phyloP scores from a whole-genome alignment of 1,140 invertebrate species.

The Leptinotarsa lineolata region DNA sequence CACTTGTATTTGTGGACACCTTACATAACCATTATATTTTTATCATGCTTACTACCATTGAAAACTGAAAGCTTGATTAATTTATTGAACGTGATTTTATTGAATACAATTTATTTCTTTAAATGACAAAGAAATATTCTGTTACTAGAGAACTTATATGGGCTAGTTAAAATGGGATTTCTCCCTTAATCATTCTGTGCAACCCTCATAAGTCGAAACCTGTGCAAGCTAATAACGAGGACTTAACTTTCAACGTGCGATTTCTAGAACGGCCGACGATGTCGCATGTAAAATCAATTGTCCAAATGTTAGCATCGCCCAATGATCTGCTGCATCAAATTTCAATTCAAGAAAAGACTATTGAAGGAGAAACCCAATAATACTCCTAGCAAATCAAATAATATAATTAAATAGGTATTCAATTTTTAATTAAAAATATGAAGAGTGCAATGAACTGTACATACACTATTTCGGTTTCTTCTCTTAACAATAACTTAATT shows the following conservation, averaged over 20 bases:
- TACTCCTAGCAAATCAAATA: no score
- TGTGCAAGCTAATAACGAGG: no score
- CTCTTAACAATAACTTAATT: conserved; percentile 24
- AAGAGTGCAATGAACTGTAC: conserved; percentile 20
- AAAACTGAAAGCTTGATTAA: background rate
- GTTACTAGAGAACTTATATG: background rate
- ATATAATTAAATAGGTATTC: background rate
- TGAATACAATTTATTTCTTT: background rate
- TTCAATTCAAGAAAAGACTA: no score
- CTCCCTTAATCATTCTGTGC: background rate
- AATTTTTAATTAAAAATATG: conserved; percentile 20
- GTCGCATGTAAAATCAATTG: background rate
- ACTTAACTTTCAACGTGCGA: no score
- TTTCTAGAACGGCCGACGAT: no score
- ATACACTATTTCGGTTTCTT: conserved; percentile 6
- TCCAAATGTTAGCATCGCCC: background rate
- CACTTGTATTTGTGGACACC: background rate
- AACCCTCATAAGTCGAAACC: no score
- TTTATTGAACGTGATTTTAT: background rate
- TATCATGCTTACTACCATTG: background rate
- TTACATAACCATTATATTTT: background rate
- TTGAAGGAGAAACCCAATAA: no score
- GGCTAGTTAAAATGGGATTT: background rate
- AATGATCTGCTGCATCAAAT: no score
- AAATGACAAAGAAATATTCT: background rate